A percentile compares a stretch with the other conserved stretches of the same genome.
Evolutionary conservation across 2,797 vertebrate genomes (phyloP).

Genomic region (Pelochelys cantorii): DNA sequence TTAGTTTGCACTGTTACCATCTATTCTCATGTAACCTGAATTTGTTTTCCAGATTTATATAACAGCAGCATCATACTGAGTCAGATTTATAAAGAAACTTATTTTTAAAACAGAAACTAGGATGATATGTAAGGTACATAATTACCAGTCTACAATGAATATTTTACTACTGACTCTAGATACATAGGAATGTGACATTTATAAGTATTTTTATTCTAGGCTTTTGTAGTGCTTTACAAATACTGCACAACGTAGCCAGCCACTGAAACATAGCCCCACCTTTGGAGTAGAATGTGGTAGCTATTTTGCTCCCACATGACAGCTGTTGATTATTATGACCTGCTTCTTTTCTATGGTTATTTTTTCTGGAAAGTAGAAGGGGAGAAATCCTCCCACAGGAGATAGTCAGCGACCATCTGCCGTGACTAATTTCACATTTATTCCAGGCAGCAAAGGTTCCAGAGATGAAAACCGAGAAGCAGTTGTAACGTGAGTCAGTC

Average conservation of each 20-base stretch:
- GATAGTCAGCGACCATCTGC: constrained; percentile 37
- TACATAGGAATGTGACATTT: constrained; percentile 20
- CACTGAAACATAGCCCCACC: constrained; percentile 2
- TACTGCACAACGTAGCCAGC: neutral
- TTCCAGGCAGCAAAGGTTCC: constrained; percentile 28
- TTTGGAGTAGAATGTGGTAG: neutral
- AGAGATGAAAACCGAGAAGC: constrained; percentile 33
- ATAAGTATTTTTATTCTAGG: neutral
- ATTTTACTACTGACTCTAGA: constrained; percentile 15
- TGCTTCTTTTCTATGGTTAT: constrained; percentile 29
- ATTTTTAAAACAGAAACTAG: constrained; percentile 4
- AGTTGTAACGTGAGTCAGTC: neutral
- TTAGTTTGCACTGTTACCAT: neutral
- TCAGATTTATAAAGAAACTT: neutral
- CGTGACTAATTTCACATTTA: constrained; percentile 47
- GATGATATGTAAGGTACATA: neutral
- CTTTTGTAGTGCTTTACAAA: constrained; percentile 22
- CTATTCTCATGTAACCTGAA: neutral
- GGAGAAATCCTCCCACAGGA: constrained; percentile 38
- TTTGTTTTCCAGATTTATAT: neutral
- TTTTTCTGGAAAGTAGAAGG: constrained; percentile 22
- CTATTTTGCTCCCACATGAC: constrained; percentile 31
- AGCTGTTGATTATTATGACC: constrained; percentile 19
- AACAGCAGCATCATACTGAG: neutral
- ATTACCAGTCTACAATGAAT: neutral